Conservation (phyloP, 1,140 invertebrate species). For the Anastrepha ludens region DNA sequence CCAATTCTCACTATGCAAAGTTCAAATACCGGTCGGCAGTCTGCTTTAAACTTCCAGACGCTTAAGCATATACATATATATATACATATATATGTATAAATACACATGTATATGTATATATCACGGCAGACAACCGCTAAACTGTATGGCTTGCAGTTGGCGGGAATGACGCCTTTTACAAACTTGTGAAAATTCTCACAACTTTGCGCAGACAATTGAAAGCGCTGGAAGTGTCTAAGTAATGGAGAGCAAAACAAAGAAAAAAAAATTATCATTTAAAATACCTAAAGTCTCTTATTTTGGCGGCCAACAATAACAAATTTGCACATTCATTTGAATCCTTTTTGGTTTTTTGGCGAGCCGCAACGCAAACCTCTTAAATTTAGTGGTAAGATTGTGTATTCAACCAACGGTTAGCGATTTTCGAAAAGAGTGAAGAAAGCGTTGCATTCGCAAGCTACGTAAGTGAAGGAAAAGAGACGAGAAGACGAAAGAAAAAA, state of each 20-base stretch:
- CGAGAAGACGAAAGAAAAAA: not conserved
- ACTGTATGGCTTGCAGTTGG: constrained; percentile 31
- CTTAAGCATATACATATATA: not conserved
- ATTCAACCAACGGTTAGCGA: no score
- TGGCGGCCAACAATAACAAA: constrained; percentile 33
- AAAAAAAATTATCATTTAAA: constrained; percentile 20
- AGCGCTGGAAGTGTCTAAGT: not conserved
- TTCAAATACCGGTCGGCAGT: constrained; percentile 6
- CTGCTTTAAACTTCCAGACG: not conserved
- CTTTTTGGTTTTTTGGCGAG: not conserved
- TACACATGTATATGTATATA: not conserved
- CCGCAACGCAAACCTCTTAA: not conserved
- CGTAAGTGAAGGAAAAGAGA: not conserved
- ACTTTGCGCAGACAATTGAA: constrained; percentile 33
- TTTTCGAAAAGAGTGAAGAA: no score
- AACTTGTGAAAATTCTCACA: constrained; percentile 31
- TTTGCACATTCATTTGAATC: constrained; percentile 38
- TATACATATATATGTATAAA: not conserved
- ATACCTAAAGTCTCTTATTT: not conserved
- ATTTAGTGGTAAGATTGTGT: not conserved
- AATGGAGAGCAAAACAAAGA: constrained; percentile 10
- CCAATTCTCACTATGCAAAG: constrained; percentile 23
- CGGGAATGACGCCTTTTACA: constrained; percentile 30
- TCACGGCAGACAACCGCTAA: constrained; percentile 3
- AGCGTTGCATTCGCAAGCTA: no score